A percentile compares a stretch with the other conserved stretches of the same genome.
phyloP scores from a whole-genome alignment of 1,140 invertebrate genomes.

The Stenopsyche tienmushanensis region DNA sequence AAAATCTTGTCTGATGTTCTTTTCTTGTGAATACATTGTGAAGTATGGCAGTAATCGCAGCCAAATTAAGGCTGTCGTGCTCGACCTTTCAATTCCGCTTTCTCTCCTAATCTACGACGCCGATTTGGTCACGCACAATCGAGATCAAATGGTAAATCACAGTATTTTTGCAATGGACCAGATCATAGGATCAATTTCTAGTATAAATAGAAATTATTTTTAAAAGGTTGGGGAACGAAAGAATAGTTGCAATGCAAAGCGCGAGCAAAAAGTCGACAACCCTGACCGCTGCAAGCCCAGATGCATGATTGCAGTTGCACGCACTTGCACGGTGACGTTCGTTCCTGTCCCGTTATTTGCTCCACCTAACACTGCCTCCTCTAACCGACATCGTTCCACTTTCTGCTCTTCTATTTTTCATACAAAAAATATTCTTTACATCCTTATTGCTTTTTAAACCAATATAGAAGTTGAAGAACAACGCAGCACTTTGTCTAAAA shows the following conservation, averaged over 20 bases:
- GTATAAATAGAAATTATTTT: no score
- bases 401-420: neutral
- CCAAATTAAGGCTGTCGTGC: neutral
- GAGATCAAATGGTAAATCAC: neutral
- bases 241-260: neutral
- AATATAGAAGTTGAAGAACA: no score
- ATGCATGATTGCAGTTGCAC: neutral
- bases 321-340: neutral
- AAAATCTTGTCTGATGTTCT: no score
- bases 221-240: no score
- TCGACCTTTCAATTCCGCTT: neutral
- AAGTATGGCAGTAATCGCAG: neutral
- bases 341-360: neutral
- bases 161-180: no score
- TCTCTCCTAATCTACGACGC: neutral
- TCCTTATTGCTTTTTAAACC: no score
- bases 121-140: neutral
- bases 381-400: neutral
- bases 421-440: neutral
- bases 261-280: conserved; percentile 7
- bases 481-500: no score
- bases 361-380: neutral
- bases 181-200: no score
- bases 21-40: no score
- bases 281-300: conserved; percentile 12